Evolutionary conservation across 23 tunicate species (phyloP), one percentile per base, ranked within the genome.

Genomic region (Diplosoma virens): DNA sequence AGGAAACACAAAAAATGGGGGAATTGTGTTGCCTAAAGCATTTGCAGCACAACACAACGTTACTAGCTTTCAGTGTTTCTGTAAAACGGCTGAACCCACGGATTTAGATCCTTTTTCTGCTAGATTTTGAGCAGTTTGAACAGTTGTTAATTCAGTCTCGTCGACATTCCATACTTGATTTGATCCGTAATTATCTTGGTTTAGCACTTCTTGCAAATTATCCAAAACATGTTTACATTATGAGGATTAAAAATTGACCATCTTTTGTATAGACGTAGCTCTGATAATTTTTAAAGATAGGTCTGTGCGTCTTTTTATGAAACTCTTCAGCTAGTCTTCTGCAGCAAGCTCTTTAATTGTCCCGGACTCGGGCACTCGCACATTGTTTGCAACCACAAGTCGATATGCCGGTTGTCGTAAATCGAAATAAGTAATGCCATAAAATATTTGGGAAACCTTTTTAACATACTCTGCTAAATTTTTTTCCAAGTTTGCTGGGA

Each of bases 141-240:
- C 45, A 25, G 73, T 66, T 66, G 73, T n/a, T n/a, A n/a, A n/a
- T n/a, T n/a, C n/a, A n/a, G n/a, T n/a, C n/a, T n/a, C n/a, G n/a
- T 66, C 73, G n/a, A 66, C 45, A 47, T 66, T 66, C n/a, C 31
- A 66, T 20, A 66, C 29, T 25, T 66, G 29, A 18, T 66, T 18
- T 16, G 73, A 47, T 25, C 34, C 34, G 29, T 25, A 66, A 14
- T 66, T 66, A 25, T 66, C 6, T 25, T 17, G 7, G 46, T 29
- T 16, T 32, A 66, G 29, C 45, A 25, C 73, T 25, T 7, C 7
- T 29, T 22, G n/a, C 17, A 66, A 25, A 32, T 25, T 66, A 66
- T 66, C 52, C n/a, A 66, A 66, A 66, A 66, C 29, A 25, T 32
- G 29, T 22, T 20, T 14, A 66, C 73, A 14, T 16, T 66, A 28